A percentile compares a stretch with the other conserved stretches of the same genome.
Evolutionary conservation across 2,113 vertebrate genomes (phyloP).

Genomic region (Nanorana parkeri): DNA sequence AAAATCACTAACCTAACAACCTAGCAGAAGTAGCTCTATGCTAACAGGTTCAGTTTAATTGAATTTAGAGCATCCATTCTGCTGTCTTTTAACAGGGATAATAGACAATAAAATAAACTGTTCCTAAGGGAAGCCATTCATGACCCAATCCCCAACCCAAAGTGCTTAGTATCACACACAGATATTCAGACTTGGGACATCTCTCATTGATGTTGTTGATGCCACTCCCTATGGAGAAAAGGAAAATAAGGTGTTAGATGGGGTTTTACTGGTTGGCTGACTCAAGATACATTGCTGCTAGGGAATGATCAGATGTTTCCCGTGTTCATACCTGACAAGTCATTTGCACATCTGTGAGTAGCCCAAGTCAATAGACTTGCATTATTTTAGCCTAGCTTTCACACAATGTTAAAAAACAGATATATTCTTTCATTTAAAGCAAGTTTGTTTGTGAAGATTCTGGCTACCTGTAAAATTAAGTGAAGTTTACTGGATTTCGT

Average conservation of each 20-base stretch:
- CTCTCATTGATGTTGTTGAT: too few relatives aligned
- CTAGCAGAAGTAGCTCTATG: not conserved
- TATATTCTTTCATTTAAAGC: constrained; percentile 4
- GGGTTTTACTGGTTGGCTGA: too few relatives aligned
- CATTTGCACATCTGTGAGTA: too few relatives aligned
- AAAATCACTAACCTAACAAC: too few relatives aligned
- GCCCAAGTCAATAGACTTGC: not conserved
- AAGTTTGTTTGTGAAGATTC: not conserved
- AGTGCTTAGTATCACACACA: too few relatives aligned
- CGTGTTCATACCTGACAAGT: too few relatives aligned
- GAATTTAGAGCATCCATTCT: not conserved
- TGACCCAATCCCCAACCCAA: too few relatives aligned
- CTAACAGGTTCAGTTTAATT: not conserved
- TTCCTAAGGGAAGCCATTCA: not conserved
- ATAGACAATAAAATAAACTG: constrained; percentile 3
- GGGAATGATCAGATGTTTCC: too few relatives aligned
- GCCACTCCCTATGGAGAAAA: too few relatives aligned
- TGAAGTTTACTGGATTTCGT: not conserved
- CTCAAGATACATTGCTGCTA: too few relatives aligned
- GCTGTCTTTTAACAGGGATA: not conserved
- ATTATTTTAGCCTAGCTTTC: not conserved
- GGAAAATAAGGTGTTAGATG: too few relatives aligned
- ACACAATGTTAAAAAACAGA: constrained; percentile 6
- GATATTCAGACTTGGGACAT: too few relatives aligned
- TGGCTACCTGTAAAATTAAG: not conserved